Base-by-base conservation (phyloP, 2,888 invertebrate genomes). In the Dexiosoma caninum region DNA sequence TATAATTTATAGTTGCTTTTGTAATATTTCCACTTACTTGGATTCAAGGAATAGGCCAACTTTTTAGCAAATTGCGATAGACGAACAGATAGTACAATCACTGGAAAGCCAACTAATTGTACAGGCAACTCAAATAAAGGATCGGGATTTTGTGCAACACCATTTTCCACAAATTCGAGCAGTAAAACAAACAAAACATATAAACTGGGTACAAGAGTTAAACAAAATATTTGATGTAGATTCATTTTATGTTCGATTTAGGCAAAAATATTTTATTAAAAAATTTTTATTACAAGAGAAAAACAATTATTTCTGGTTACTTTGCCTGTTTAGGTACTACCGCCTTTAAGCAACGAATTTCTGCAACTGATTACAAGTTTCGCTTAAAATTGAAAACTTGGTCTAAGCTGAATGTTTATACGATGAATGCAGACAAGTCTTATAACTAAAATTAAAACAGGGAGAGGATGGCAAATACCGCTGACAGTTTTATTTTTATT, bases 41-140 rank as follows among this genome's bases (percentile, higher is more conserved):
- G 96, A 91, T 92, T 95, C 37, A 96, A 90, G 1, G 96, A 95
- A 90, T 96, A 96, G 1, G 94, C 93, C 78, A 96, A 90, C 88
- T 95, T 96, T 91, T 95, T 96, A 81, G 95, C 93, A 87, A 96
- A 96, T 90, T 95, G 96, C 0, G 95, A 93, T 67, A 96, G 89
- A 83, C 94, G 92, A 10, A 96, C 96, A 30, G 95, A 94, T 7
- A 95, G 90, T 62, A 96, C 93, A 84, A 96, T 96, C 79, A 95
- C 93, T 0, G 96, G 96, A 86, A 96, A 96, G 27, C 96, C 96
- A 42, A 96, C 92, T 71, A 96, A 91, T 87, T 96, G 95, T n/a
- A 96, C 95, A 10, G 96, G 96, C 70, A 96, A 89, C 86, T 96
- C 94, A 86, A 95, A 94, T 0, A 92, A 86, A 12, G 93, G 92